Base-by-base conservation (phyloP, 2,888 invertebrate genomes). In the Leucophenga montana region DNA sequence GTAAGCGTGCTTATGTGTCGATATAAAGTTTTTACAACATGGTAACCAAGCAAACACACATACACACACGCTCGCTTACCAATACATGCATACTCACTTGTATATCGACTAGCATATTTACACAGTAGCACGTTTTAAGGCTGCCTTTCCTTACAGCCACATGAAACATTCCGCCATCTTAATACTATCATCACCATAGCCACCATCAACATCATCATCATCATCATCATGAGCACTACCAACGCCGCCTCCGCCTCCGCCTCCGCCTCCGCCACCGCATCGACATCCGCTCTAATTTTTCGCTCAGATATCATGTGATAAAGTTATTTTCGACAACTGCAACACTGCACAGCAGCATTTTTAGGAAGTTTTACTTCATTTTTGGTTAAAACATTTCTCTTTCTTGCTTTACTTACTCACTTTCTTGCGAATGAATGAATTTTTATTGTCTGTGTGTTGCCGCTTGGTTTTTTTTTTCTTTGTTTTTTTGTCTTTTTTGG, bases 1-100 rank as follows among this genome's bases (percentile, higher is more conserved):
- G 61, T 62, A 62, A 39, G 46, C 14, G 22, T 46, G 46, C 62
- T 6, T 64, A 64, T 64, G 48, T 57, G 14, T 64, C 62, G 48
- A 64, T 64, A 64, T 16, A 22, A 64, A 64, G 46, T 64, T 64
- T 64, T 64, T 48, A 33, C 14, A 31, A 59, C 57, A 59, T 59
- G 54, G 67, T 57, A 57, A 31, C 46, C 61, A 68, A 48, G 11
- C 50, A 46, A 22, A 31, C 67, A 67, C 27, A 31, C 67, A 16
- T 31, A 53, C 16, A 33, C 66, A 66, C 16, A 65, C 65, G 50
- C 48, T 14, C 66, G 54, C 48, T 56, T 20, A 59, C 16, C 27
- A 27, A 67, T 22, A 31, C 67, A 16, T 22, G 33, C 11, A 33
- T 50, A 66, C 16, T 46, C 65, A 65, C 48, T 13, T 50, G 50